phyloP scores from a whole-genome alignment of 2,113 vertebrate genomes.

The Hippocampus barbouri region DNA sequence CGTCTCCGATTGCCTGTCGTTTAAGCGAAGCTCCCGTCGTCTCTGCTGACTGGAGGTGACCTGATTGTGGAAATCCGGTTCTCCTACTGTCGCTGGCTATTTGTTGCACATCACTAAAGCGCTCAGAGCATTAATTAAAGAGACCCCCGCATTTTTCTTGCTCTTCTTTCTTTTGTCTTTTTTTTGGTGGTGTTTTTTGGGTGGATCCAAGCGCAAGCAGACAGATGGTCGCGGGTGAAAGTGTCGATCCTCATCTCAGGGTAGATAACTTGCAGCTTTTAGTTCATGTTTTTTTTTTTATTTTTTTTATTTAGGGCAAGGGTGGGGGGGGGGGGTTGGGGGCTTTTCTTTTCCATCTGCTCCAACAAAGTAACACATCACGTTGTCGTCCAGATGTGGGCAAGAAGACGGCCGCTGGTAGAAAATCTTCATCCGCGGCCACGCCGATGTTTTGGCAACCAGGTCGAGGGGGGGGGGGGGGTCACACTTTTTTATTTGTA shows the following conservation, averaged over 20 bases:
- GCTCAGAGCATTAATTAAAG: slow-evolving; percentile 28
- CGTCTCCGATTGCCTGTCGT: neutral
- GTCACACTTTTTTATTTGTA: neutral
- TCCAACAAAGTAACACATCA: neutral
- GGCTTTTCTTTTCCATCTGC: neutral
- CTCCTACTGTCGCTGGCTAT: neutral
- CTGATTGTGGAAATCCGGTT: neutral
- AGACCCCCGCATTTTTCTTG: slow-evolving; percentile 13
- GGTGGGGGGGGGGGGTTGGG: neutral
- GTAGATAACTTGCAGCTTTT: slow-evolving; percentile 19
- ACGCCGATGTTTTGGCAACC: neutral
- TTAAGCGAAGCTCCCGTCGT: neutral
- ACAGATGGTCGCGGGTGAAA: slow-evolving; percentile 42
- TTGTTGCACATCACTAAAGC: slow-evolving; percentile 1
- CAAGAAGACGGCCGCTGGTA: neutral
- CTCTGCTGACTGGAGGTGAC: neutral
- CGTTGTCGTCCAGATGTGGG: neutral
- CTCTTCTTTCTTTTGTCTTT: neutral
- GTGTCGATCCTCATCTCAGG: slow-evolving; percentile 8
- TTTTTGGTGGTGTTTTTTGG: neutral
- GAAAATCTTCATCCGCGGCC: neutral
- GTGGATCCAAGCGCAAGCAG: slow-evolving; percentile 17
- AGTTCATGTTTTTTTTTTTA: neutral
- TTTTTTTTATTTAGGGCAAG: too few species aligned
- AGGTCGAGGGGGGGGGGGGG: neutral